Evolutionary conservation across 2,113 vertebrate species (phyloP).

Genomic region (Seriola rivoliana): DNA sequence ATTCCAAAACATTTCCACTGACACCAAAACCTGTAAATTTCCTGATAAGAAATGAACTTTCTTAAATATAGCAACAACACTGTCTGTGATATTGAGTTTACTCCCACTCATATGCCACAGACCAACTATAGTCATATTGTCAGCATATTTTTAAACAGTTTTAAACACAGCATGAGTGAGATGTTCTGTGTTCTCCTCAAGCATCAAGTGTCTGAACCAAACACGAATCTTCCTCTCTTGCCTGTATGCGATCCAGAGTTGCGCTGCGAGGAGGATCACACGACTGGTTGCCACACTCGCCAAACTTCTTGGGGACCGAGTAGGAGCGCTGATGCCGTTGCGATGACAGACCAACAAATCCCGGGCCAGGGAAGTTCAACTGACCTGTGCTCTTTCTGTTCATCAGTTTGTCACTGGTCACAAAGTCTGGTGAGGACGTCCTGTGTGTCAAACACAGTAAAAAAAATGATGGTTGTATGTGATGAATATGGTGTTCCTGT

Average conservation of each 20-base stretch:
- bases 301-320: conserved; percentile 98
- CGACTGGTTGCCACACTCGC: conserved; percentile 89
- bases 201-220: background rate
- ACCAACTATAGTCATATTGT: background rate
- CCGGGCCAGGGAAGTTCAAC: conserved; percentile 90
- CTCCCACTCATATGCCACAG: background rate
- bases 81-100: too few relatives aligned
- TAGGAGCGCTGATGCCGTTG: conserved; percentile 97
- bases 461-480: background rate
- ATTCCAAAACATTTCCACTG: background rate
- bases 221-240: conserved; percentile 37
- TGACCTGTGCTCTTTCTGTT: conserved; percentile 97
- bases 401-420: conserved; percentile 91
- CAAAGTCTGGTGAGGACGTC: conserved; percentile 95
- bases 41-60: too few relatives aligned
- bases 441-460: conserved; percentile 62
- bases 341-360: conserved; percentile 86
- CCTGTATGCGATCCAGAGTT: conserved; percentile 94
- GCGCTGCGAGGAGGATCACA: conserved; percentile 95
- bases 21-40: too few relatives aligned
- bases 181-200: too few relatives aligned
- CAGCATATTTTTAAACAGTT: background rate
- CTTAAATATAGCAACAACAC: too few relatives aligned
- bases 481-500: background rate
- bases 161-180: too few relatives aligned